Conservation (phyloP, 2,113 vertebrate genomes). For the Hyperopisus bebe region DNA sequence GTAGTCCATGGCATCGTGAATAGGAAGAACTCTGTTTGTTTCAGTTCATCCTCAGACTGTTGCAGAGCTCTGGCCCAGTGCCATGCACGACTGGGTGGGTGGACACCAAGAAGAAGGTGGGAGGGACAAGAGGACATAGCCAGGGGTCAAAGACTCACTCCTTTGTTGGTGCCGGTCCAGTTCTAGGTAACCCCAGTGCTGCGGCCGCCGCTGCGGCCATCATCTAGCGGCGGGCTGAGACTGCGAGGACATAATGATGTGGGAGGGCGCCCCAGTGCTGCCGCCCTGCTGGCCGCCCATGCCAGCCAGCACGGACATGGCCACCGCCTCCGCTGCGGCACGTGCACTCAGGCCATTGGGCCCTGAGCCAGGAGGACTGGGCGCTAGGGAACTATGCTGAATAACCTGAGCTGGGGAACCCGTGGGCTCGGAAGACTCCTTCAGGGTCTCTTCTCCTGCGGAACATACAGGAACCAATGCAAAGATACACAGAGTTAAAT, state of each 20-base stretch:
- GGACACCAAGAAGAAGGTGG: not conserved
- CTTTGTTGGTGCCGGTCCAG: constrained; percentile 33
- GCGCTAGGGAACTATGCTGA: constrained; percentile 82
- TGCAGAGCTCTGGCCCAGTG: constrained; percentile 12
- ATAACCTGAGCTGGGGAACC: constrained; percentile 86
- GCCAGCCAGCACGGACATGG: constrained; percentile 88
- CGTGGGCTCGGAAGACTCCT: constrained; percentile 78
- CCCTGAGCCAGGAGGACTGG: constrained; percentile 52
- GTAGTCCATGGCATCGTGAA: constrained; percentile 13
- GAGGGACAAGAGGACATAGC: constrained; percentile 15
- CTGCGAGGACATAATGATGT: constrained; percentile 80
- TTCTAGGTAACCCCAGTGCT: constrained; percentile 40
- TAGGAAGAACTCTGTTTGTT: constrained; percentile 11
- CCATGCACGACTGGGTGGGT: not conserved
- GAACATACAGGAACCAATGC: constrained; percentile 10
- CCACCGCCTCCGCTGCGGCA: constrained; percentile 87
- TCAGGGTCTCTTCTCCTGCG: constrained; percentile 80
- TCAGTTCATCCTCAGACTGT: constrained; percentile 15
- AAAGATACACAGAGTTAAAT: not conserved
- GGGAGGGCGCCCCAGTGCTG: constrained; percentile 48
- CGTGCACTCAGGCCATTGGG: constrained; percentile 79
- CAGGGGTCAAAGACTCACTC: constrained; percentile 8
- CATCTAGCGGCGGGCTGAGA: constrained; percentile 92
- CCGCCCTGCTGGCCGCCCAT: constrained; percentile 87
- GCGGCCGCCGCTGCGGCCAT: constrained; percentile 55